These are phyloP conservation scores for Rhynchopsitta pachyrhyncha DNA, from an alignment of 2,113 vertebrate species.

Conservation along the genomic window DNA sequence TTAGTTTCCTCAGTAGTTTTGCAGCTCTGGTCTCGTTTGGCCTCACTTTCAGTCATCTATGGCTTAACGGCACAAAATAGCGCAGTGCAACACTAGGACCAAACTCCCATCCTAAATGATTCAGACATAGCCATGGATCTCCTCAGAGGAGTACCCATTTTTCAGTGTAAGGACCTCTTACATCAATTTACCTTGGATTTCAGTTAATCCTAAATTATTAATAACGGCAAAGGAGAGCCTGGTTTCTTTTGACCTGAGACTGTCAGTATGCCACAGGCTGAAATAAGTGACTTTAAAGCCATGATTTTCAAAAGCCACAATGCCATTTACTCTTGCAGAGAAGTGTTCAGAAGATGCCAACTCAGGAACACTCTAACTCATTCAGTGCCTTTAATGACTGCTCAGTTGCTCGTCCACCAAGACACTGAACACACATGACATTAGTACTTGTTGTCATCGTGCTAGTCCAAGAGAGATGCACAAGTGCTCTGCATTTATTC, in stretches of 20 bases:
- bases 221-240: background rate
- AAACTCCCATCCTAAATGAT: background rate
- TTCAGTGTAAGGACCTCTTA: background rate
- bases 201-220: slow-evolving; percentile 28
- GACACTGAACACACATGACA: background rate
- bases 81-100: background rate
- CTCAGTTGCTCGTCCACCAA: background rate
- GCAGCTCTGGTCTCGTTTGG: background rate
- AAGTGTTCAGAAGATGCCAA: background rate
- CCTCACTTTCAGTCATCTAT: background rate
- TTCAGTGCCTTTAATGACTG: background rate
- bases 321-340: background rate
- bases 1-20: background rate
- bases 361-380: background rate
- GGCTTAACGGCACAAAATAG: background rate
- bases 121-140: background rate
- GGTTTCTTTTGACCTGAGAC: slow-evolving; percentile 2
- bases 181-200: slow-evolving; percentile 34
- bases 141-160: background rate
- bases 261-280: background rate
- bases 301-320: background rate
- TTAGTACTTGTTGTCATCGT: background rate
- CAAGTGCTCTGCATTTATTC: background rate
- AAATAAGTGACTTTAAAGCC: background rate
- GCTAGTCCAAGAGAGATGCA: background rate